Evolutionary conservation across 23 tunicate genomes (phyloP).

Genomic region (Aplidium turbinatum): DNA sequence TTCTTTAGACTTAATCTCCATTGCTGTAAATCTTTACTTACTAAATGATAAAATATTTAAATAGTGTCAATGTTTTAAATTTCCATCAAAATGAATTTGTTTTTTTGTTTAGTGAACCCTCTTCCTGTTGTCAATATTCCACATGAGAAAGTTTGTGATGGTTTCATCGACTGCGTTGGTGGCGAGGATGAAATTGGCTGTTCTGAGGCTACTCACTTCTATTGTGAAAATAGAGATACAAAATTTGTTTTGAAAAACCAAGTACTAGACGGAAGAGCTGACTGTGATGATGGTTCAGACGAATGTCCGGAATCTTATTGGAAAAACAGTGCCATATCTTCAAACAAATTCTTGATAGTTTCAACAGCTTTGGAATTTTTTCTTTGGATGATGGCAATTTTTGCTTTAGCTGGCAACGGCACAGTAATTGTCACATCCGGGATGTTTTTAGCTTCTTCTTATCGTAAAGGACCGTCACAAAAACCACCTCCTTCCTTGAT

Average conservation of each 20-base stretch:
- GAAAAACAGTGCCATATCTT: slow-evolving; percentile 42
- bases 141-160: background rate
- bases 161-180: slow-evolving; percentile 35
- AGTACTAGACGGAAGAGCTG: slow-evolving; percentile 47
- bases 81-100: no score
- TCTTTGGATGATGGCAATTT: no score
- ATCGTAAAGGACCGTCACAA: background rate
- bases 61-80: no score
- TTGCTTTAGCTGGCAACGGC: slow-evolving; percentile 25
- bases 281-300: no score
- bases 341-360: slow-evolving; percentile 31
- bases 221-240: slow-evolving; percentile 43
- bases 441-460: no score
- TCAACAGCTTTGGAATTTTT: no score
- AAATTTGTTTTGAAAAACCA: slow-evolving; percentile 23
- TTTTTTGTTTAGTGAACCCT: no score
- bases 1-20: no score
- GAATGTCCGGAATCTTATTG: no score
- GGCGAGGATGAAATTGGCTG: slow-evolving; percentile 46
- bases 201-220: slow-evolving; percentile 32
- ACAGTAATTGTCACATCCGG: background rate
- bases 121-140: background rate
- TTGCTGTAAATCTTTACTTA: no score
- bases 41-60: no score
- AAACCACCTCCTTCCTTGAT: slow-evolving; percentile 16